Percentiles rank a stretch among this genome's conserved stretches.
Evolutionary conservation across 2,797 vertebrate species (phyloP).

Genomic region (Syndactyla subalaris): DNA sequence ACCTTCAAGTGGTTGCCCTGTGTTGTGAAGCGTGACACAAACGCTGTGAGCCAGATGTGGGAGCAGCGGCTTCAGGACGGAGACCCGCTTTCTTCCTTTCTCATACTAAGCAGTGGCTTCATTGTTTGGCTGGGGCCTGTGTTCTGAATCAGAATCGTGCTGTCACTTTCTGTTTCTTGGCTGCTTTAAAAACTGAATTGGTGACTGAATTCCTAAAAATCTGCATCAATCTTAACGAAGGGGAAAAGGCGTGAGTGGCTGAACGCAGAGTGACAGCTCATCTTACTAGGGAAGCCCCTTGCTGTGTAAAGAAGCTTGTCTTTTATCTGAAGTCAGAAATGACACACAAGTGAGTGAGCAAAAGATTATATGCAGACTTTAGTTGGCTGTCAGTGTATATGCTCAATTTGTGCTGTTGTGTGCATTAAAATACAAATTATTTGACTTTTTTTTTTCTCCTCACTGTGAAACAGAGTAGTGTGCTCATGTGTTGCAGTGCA

Average conservation of each 20-base stretch:
- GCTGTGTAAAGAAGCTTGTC: neutral
- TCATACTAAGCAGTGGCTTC: neutral
- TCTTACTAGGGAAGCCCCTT: neutral
- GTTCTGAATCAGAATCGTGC: neutral
- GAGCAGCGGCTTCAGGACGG: neutral
- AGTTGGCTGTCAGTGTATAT: neutral
- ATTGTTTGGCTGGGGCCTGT: neutral
- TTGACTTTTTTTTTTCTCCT: accelerated
- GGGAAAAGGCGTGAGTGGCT: neutral
- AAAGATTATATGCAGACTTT: neutral
- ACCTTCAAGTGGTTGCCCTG: neutral
- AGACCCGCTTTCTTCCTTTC: neutral
- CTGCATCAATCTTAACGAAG: neutral
- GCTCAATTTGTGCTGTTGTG: neutral
- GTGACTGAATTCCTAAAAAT: neutral
- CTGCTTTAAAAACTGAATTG: neutral
- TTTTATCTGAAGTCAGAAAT: neutral
- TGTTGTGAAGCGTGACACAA: neutral
- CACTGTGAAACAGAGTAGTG: neutral
- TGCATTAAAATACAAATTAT: neutral
- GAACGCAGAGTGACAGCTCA: neutral
- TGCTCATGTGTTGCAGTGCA: neutral
- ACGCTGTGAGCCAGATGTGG: neutral
- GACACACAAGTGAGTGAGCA: neutral
- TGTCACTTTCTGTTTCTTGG: constrained; percentile 9